Conservation (phyloP, 1,140 invertebrate genomes). For the Pemphigus obesinymphae region DNA sequence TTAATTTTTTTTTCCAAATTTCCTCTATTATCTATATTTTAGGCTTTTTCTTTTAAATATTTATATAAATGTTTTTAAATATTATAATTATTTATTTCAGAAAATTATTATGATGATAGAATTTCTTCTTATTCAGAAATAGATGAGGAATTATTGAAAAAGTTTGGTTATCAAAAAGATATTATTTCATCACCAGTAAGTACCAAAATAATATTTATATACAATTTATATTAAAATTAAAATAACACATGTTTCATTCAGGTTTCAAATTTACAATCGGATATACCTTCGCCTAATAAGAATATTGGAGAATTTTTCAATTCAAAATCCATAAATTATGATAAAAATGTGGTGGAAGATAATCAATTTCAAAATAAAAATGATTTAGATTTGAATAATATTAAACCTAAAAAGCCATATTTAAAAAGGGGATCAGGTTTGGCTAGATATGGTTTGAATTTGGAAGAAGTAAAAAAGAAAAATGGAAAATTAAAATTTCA, state of each 20-base stretch:
- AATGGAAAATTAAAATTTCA: conserved; percentile 1
- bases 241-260: neutral
- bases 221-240: neutral
- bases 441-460: conserved; percentile 33
- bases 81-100: neutral
- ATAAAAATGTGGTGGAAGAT: neutral
- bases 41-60: neutral
- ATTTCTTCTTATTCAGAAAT: conserved; percentile 15
- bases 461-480: conserved; percentile 23
- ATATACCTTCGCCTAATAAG: neutral
- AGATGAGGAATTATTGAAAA: conserved; percentile 23
- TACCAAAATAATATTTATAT: neutral
- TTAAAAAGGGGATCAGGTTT: conserved; percentile 40
- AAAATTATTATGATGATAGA: neutral
- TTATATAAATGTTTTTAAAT: neutral
- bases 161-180: conserved; percentile 11
- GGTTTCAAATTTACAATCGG: neutral
- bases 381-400: neutral
- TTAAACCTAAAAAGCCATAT: conserved; percentile 35
- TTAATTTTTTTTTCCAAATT: too few species aligned
- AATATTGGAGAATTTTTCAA: neutral
- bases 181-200: neutral
- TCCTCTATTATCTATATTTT: too few species aligned
- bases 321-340: neutral
- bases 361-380: neutral